Base-by-base conservation (phyloP, 2,797 vertebrate species). In the Tinamus major region DNA sequence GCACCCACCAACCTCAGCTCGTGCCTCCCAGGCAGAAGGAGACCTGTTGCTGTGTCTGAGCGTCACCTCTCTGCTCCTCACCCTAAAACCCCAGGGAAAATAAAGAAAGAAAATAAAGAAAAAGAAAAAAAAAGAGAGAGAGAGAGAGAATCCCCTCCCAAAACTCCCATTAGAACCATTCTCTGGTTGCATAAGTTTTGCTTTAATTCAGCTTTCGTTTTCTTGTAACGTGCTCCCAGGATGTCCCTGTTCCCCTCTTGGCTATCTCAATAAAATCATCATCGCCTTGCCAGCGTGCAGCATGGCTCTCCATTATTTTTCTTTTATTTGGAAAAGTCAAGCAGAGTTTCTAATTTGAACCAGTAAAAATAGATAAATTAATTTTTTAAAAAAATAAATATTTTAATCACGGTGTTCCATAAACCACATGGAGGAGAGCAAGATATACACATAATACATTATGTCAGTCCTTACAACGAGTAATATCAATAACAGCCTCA, bases 1-100 rank as follows among this genome's bases (percentile, higher is more conserved):
- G 29, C 58, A 33, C 63, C 76, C 62, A 7, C 41, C 78, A 77
- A 74, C 44, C 85, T 92, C 80, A 74, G 70, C 39, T 87, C 65
- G 56, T 46, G 69, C 71, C n/a, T 14, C 15, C 61, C 56, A 51
- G 62, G 53, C 69, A 72, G 83, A 93, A 76, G 5, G 0, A 84
- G 69, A 96, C 87, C 93, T 94, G 95, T 95, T 95, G 92, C 91
- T 62, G 1, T 18, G 89, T 65, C 67, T 53, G 88, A 13, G 59
- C 1, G 1, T 6, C 3, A 3, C 21, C 63, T 71, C 53, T 68
- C 41, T 0, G 0, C 71, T 89, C 71, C 67, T 85, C 79, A n/a
- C 29, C 6, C 79, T 46, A 62, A 77, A 27, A 70, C 46, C 79
- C 82, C 68, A 76, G 29, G 17, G 42, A 44, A 44, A 44, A 44